A percentile compares a stretch with the other conserved stretches of the same genome.
phyloP scores from a whole-genome alignment of 2,888 invertebrate genomes.

The Drosophila koepferae region DNA sequence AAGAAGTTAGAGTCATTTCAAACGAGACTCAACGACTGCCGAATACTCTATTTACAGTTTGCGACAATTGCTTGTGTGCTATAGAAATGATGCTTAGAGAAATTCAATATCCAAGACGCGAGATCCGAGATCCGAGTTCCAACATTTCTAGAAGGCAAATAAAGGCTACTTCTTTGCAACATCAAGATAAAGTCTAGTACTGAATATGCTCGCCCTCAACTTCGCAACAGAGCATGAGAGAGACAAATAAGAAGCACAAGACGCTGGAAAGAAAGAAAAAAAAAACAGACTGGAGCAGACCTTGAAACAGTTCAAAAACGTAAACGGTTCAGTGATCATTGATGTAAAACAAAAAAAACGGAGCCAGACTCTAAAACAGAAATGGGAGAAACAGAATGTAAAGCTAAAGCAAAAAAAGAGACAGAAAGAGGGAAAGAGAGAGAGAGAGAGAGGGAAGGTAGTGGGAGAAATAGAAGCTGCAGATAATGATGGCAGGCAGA shows the following conservation, averaged over 20 bases:
- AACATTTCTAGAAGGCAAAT: neutral
- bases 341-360: constrained; percentile 75
- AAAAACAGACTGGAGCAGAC: constrained; percentile 71
- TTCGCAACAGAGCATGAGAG: neutral
- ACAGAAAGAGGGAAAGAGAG: constrained; percentile 22
- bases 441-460: neutral
- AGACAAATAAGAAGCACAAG: constrained; percentile 9
- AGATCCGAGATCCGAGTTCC: neutral
- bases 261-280: constrained; percentile 28
- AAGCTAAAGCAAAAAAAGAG: constrained; percentile 30
- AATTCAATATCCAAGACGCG: neutral
- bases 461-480: constrained; percentile 27
- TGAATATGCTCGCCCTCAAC: neutral
- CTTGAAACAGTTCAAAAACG: constrained; percentile 85
- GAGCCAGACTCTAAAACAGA: constrained; percentile 42
- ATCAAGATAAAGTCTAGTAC: neutral
- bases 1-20: neutral
- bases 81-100: neutral
- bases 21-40: neutral
- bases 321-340: constrained; percentile 85
- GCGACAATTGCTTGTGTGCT: neutral
- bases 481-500: constrained; percentile 28
- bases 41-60: neutral
- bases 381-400: constrained; percentile 53
- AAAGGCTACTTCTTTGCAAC: neutral